Evolutionary conservation across 2,113 vertebrate species (phyloP).

Genomic region (Chascanopsetta lugubris): DNA sequence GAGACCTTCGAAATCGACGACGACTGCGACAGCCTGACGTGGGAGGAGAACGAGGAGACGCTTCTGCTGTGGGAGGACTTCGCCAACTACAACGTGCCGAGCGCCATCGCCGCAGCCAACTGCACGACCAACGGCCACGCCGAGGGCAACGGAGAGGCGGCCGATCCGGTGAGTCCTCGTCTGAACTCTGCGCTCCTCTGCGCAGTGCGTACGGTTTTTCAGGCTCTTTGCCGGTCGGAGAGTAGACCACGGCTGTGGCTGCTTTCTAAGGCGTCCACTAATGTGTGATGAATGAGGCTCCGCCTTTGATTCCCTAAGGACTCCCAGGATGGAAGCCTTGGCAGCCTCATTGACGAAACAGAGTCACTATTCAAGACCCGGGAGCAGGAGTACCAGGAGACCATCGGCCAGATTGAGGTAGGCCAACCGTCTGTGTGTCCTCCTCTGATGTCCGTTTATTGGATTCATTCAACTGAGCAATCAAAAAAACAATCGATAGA

Average conservation of each 20-base stretch:
- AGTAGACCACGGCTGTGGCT: constrained; percentile 21
- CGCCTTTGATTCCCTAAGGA: constrained; percentile 65
- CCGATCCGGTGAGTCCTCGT: constrained; percentile 73
- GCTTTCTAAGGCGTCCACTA: constrained; percentile 49
- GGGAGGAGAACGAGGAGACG: constrained; percentile 97
- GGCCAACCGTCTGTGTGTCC: not conserved
- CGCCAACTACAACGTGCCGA: constrained; percentile 90
- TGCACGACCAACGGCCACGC: constrained; percentile 16
- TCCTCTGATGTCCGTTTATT: not conserved
- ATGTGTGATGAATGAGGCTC: constrained; percentile 60
- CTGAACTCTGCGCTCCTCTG: not conserved
- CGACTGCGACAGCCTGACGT: constrained; percentile 95
- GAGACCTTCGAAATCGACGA: constrained; percentile 96
- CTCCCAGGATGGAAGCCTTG: constrained; percentile 91
- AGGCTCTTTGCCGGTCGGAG: constrained; percentile 5
- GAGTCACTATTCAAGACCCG: constrained; percentile 96
- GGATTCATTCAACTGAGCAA: too few relatives aligned
- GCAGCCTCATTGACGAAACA: constrained; percentile 94
- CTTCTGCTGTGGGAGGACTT: constrained; percentile 98
- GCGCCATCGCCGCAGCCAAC: constrained; percentile 34
- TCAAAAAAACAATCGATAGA: too few relatives aligned
- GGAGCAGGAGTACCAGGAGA: constrained; percentile 97
- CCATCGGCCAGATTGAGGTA: constrained; percentile 97
- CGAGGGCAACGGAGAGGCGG: constrained; percentile 77
- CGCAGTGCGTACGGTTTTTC: not conserved